Base-by-base conservation (phyloP, 2,113 vertebrate genomes). In the Pantherophis guttatus region DNA sequence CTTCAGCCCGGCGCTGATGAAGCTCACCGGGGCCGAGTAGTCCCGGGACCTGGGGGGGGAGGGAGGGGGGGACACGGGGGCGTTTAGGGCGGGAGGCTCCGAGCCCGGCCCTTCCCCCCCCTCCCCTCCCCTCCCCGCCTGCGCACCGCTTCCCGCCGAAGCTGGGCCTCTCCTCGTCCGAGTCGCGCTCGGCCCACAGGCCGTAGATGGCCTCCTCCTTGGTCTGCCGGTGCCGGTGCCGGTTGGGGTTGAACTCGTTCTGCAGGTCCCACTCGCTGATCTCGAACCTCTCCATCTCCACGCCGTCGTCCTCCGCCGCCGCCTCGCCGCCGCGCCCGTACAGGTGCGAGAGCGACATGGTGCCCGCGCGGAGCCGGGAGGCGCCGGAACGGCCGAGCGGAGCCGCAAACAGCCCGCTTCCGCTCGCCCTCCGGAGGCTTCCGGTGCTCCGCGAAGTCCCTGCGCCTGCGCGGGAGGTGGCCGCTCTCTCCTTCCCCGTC, bases 201-300 rank as follows among this genome's bases (percentile, higher is more conserved):
- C 99, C 99, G 0, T 99, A 99, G 15, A 98, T 99, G 8, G 99
- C 98, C 94, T 99, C 98, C 88, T 99, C 99, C 96, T 99, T 99
- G 93, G 97, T 99, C 96, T 99, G 99, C 94, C 98, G 98, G 96
- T 98, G 98, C 59, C 98, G 98, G 94, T 98, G 98, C 48, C 99
- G 98, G 65, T 99, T 98, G 8, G 99, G 99, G 96, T 99, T 99
- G 96, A 99, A 99, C 95, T 99, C 99, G 53, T 99, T 99, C 96
- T 99, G 98, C 81, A 99, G 95, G 93, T 99, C 99, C 99, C 99
- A 99, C 23, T 99, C 99, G 0, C 99, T 98, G 96, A 99, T 98
- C 97, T 99, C 99, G 92, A 99, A 99, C 91, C 95, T 98, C 96
- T 99, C 99, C 87, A 99, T 97, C 95, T 99, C 99, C 11, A 99